Evolutionary conservation across 2,113 vertebrate species (phyloP).

Genomic region (Trichomycterus rosablanca): DNA sequence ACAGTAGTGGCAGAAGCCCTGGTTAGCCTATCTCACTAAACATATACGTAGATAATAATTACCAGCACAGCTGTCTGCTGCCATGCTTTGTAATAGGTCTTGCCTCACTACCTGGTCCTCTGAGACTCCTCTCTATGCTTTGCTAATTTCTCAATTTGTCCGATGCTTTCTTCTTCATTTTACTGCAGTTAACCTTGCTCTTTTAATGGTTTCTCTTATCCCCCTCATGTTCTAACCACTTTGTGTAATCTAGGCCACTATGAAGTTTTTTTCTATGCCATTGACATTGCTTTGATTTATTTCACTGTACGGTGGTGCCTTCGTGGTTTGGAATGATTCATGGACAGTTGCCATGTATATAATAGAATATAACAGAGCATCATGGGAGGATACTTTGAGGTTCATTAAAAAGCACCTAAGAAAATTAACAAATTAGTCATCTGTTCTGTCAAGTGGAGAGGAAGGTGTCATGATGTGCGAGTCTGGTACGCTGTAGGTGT

Average conservation of each 20-base stretch:
- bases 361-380: slow-evolving; percentile 26
- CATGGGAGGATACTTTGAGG: slow-evolving; percentile 49
- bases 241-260: slow-evolving; percentile 61
- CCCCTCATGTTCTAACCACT: slow-evolving; percentile 47
- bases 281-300: slow-evolving; percentile 56
- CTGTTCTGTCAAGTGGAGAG: slow-evolving; percentile 48
- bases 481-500: slow-evolving; percentile 33
- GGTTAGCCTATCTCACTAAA: slow-evolving; percentile 61
- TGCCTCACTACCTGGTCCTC: slow-evolving; percentile 58
- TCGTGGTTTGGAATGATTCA: slow-evolving; percentile 41
- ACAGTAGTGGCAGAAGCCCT: slow-evolving; percentile 57
- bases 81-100: slow-evolving; percentile 67
- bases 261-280: slow-evolving; percentile 13
- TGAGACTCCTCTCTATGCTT: slow-evolving; percentile 56
- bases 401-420: slow-evolving; percentile 44
- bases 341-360: slow-evolving; percentile 30
- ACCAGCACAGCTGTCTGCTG: slow-evolving; percentile 64
- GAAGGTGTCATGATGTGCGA: slow-evolving; percentile 44
- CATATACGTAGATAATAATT: slow-evolving; percentile 69
- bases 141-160: slow-evolving; percentile 75
- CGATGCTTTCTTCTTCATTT: slow-evolving; percentile 54
- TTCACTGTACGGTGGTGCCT: slow-evolving; percentile 42
- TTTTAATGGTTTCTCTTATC: slow-evolving; percentile 48
- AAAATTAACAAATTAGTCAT: slow-evolving; percentile 57
- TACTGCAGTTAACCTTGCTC: slow-evolving; percentile 61